Base-by-base conservation (phyloP, 92 coral and sea anemone species). In the Isaurus tuberculatus region DNA sequence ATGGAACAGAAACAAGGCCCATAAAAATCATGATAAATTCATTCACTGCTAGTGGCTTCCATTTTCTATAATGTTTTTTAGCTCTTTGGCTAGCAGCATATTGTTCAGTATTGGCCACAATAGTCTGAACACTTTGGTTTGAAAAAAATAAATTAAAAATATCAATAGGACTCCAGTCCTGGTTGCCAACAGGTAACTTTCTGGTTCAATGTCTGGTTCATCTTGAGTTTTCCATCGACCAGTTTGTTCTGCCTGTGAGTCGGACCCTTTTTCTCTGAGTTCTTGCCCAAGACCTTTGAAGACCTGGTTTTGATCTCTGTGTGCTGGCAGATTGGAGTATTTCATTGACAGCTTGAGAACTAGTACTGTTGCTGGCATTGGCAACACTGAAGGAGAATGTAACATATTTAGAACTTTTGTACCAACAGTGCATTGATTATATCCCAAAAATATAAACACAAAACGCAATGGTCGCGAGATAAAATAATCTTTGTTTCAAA, bases 161-260 rank as follows among this genome's bases (percentile, higher is more conserved):
- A 58, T 58, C 26, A 71, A 71, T 36, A 71, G 78, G 78, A 71
- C 53, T 48, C 78, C 46, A 48, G 46, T 71, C 28, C 53, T 42
- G 78, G 5, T 58, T 58, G 65, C 53, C 53, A 36, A 22, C 53
- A 8, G 78, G 78, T 71, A 71, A 71, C 78, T 71, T 42, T 36
- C 46, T 36, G 78, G 78, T 26, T 37, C 53, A 36, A 48, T 8
- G 53, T 71, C 78, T 36, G 78, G 78, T 36, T 71, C 78, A 71
- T 25, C 53, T 32, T 42, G 53, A 71, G 46, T 32, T 25, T 71
- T 71, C 78, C 78, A 71, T n/a, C 44, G 23, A 48, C 78, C 78
- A n/a, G 65, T 58, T 40, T 40, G 44, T 40, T 40, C 44, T 58
- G 65, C 65, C 65, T 58, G 65, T n/a, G 20, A 7, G 65, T 58